Conservation (phyloP, 2,797 vertebrate species). For the Diplodus sargus region DNA sequence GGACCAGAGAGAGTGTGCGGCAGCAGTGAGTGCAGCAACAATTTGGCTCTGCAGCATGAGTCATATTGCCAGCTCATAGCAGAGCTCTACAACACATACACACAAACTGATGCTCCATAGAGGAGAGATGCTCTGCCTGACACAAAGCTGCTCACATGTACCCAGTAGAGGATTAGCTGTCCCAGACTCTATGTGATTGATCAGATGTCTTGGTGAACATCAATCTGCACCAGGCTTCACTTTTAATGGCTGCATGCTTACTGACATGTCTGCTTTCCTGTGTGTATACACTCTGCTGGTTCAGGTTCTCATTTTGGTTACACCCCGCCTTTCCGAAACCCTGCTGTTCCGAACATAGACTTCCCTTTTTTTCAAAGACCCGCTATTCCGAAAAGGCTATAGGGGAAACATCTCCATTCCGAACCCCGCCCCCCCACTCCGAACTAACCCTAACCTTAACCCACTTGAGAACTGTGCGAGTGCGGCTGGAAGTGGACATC, state of each 20-base stretch:
- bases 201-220: conserved; percentile 29
- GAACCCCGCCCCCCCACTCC: too few species aligned
- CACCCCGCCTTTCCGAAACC: too few species aligned
- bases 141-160: background rate
- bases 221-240: conserved; percentile 23
- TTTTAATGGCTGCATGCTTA: conserved; percentile 38
- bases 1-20: conserved; percentile 32
- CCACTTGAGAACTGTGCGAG: too few species aligned
- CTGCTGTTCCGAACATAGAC: too few species aligned
- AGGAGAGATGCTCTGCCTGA: conserved; percentile 12
- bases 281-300: conserved; percentile 25
- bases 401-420: too few species aligned
- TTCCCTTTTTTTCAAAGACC: too few species aligned
- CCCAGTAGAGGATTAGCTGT: background rate
- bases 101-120: conserved; percentile 27
- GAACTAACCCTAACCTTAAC: too few species aligned
- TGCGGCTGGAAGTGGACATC: too few species aligned
- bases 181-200: conserved; percentile 30
- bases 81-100: conserved; percentile 21
- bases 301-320: too few species aligned
- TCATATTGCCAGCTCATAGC: conserved; percentile 74
- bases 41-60: conserved; percentile 77
- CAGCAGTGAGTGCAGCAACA: conserved; percentile 64
- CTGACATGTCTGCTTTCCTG: conserved; percentile 36
- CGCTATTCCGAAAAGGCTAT: too few species aligned